A percentile compares a stretch with the other conserved stretches of the same genome.
Conservation (phyloP, 2,797 vertebrate species). For the Tapera naevia region DNA sequence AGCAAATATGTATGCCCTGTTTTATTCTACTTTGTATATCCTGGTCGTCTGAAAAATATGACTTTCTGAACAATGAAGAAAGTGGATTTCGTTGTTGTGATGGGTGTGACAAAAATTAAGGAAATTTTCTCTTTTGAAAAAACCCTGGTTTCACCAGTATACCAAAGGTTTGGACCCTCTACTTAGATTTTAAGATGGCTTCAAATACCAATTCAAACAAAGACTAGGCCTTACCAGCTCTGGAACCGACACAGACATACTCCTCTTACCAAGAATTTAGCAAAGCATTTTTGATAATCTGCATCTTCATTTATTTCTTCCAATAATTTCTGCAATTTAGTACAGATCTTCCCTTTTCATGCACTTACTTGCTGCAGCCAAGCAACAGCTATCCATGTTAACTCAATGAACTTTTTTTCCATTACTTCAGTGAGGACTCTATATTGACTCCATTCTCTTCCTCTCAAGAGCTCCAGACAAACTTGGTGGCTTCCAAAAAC, state of each 20-base stretch:
- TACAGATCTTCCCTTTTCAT: not conserved
- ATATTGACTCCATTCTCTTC: not conserved
- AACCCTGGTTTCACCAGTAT: not conserved
- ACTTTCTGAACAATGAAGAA: not conserved
- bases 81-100: not conserved
- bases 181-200: not conserved
- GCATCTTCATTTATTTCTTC: not conserved
- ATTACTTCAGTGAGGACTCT: not conserved
- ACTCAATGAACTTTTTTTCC: not conserved
- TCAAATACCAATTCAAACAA: not conserved
- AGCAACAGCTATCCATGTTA: not conserved
- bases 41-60: not conserved
- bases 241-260: not conserved
- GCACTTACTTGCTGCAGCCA: not conserved
- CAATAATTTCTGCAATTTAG: not conserved
- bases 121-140: not conserved
- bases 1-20: not conserved
- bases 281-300: not conserved
- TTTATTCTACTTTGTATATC: not conserved
- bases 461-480: not conserved
- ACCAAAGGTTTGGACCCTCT: not conserved
- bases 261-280: not conserved
- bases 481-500: conserved; percentile 24
- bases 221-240: not conserved
- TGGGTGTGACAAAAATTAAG: not conserved